Base-by-base conservation (phyloP, 2,113 vertebrate genomes). In the Coracopsis vasa region DNA sequence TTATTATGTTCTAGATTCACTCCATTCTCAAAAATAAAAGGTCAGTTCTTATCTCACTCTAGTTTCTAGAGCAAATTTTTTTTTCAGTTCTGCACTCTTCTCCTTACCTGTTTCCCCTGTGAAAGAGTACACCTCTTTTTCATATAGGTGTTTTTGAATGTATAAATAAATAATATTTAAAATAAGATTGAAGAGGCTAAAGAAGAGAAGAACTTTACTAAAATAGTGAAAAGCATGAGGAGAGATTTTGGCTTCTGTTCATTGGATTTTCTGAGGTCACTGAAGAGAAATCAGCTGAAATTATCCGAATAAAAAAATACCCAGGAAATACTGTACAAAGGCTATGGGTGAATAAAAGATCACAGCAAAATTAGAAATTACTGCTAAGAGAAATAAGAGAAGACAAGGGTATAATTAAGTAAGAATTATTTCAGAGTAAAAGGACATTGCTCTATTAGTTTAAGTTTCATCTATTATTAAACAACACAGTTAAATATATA, bases 281-380 rank as follows among this genome's bases (percentile, higher is more conserved):
- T 29, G 41, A 86, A 86, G 53, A 95, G 71, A 91, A 86, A 86
- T 78, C 44, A 60, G 24, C 28, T 79, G 80, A 95, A 94, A 86
- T 89, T 86, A 79, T 82, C 77, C 44, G 44, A 78, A 89, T 51
- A 21, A 77, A 90, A 86, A 92, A 79, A 82, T 82, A 89, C 35
- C 39, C 77, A 65, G 66, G 85, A 94, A 92, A 86, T 92, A 89
- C 50, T 89, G 72, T 70, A 89, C 75, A 78, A 86, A 86, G 80
- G 48, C 82, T 82, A 89, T 66, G 66, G 50, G 54, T 92, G 88
- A 94, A 92, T 79, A 86, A 94, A 94, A 92, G 81, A 95, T 80
- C 94, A 92, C 50, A 86, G 85, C 86, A 74, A 92, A 95, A 92
- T 94, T 79, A 92, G 66, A 92, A 92, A 92, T 86, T 89, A 92